Evolutionary conservation across 2,797 vertebrate species (phyloP).

Genomic region (Diplodus sargus): DNA sequence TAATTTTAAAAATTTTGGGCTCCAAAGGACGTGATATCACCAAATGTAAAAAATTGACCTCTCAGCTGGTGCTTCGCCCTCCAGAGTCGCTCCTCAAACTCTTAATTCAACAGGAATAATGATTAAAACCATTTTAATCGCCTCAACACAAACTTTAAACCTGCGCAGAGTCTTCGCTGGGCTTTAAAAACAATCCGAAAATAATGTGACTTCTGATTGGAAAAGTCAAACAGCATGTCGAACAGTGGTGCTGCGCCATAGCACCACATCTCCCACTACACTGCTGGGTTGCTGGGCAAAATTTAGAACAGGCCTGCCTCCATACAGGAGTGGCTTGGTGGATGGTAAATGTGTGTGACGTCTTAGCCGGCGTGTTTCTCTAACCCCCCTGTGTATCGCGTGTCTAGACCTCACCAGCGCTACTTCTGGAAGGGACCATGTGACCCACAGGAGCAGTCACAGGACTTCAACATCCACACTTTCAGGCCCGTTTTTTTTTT

Average conservation of each 20-base stretch:
- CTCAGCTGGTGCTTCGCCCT: conserved; percentile 6
- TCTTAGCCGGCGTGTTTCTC: conserved; percentile 60
- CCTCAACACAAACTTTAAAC: conserved; percentile 10
- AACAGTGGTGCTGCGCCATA: conserved; percentile 28
- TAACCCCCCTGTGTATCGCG: conserved; percentile 79
- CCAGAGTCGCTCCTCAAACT: background rate
- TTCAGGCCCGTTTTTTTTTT: conserved; percentile 9
- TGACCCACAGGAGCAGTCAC: conserved; percentile 72
- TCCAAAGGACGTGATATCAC: conserved; percentile 16
- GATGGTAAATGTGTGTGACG: conserved; percentile 78
- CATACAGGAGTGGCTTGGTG: conserved; percentile 67
- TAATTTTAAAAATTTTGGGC: conserved; percentile 40
- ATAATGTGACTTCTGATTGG: background rate
- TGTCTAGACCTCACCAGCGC: conserved; percentile 82
- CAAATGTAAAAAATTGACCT: conserved; percentile 9
- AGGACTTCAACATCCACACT: conserved; percentile 57
- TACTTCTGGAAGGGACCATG: conserved; percentile 70
- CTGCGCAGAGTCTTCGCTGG: background rate
- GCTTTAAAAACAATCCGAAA: background rate
- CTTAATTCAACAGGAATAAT: conserved; percentile 4
- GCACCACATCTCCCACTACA: conserved; percentile 63
- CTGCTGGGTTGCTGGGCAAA: conserved; percentile 82
- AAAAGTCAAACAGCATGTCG: conserved; percentile 35
- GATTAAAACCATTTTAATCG: conserved; percentile 3
- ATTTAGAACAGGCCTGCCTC: conserved; percentile 60